Percentiles rank a stretch among this genome's conserved stretches.
phyloP scores from a whole-genome alignment of 2,888 invertebrate genomes.

The Melieria picta region DNA sequence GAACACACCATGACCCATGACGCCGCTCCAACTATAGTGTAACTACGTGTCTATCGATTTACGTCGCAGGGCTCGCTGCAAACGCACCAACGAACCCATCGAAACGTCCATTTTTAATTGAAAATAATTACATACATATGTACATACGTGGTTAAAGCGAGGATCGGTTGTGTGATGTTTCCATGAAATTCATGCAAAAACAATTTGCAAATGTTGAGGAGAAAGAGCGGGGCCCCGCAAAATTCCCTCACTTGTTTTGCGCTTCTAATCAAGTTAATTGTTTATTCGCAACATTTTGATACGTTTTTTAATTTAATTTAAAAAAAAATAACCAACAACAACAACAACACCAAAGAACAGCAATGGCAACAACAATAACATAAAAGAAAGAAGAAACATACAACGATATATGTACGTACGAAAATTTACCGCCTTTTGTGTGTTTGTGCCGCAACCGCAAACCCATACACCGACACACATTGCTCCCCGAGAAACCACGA shows the following conservation, averaged over 20 bases:
- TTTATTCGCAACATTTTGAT: conserved; percentile 35
- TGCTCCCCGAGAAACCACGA: conserved; percentile 25
- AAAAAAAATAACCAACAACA: conserved; percentile 26
- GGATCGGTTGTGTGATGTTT: not conserved
- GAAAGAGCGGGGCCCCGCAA: not conserved
- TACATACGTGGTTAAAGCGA: not conserved
- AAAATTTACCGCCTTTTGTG: conserved; percentile 36
- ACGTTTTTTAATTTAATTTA: conserved; percentile 41
- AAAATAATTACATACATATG: not conserved
- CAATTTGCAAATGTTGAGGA: not conserved
- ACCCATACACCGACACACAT: conserved; percentile 22
- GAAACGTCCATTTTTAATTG: too few species aligned
- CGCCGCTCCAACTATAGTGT: too few species aligned
- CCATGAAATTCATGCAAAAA: not conserved
- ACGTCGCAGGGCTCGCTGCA: too few species aligned
- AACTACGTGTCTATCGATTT: too few species aligned
- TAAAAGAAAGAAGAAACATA: conserved; percentile 16
- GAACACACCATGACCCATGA: too few species aligned
- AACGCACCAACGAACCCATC: too few species aligned
- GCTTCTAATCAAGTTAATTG: conserved; percentile 33
- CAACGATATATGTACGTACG: conserved; percentile 22
- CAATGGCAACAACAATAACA: conserved; percentile 28
- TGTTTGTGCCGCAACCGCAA: conserved; percentile 17
- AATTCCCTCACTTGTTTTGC: not conserved
- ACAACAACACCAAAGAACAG: conserved; percentile 17